phyloP scores from a whole-genome alignment of 2,113 vertebrate genomes.

The Lophotis ruficrista region DNA sequence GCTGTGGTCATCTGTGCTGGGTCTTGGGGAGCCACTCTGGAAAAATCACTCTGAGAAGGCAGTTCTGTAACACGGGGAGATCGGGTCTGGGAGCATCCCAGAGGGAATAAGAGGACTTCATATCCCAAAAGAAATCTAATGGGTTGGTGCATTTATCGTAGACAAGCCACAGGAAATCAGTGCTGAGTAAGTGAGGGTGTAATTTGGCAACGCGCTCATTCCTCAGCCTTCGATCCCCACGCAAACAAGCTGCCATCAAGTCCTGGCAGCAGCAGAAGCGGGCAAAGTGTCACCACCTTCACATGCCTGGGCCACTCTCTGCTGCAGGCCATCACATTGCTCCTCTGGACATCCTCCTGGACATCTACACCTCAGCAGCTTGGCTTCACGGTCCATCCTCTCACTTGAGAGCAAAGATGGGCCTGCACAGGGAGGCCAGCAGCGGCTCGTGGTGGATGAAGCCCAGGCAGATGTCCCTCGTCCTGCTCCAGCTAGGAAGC shows the following conservation, averaged over 20 bases:
- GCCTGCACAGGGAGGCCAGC: not conserved
- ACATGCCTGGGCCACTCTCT: not conserved
- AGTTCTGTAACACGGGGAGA: rapidly evolving
- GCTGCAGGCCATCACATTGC: not conserved
- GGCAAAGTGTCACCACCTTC: not conserved
- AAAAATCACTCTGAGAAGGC: not conserved
- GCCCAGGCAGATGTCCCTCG: not conserved
- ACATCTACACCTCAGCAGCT: not conserved
- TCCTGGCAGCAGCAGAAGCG: not conserved
- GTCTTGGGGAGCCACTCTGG: not conserved
- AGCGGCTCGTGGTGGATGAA: not conserved
- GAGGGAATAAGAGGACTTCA: not conserved
- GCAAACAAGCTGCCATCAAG: not conserved
- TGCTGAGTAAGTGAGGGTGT: not conserved
- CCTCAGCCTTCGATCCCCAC: not conserved
- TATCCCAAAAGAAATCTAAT: not conserved
- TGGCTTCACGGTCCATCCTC: not conserved
- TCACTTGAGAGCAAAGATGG: not conserved
- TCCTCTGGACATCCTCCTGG: not conserved
- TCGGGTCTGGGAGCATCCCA: not conserved
- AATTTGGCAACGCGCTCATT: not conserved
- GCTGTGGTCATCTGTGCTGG: rapidly evolving
- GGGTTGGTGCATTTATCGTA: not conserved
- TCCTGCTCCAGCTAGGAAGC: not conserved
- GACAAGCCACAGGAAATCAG: not conserved